phyloP scores from a whole-genome alignment of 2,113 vertebrate species.

The Perca flavescens region DNA sequence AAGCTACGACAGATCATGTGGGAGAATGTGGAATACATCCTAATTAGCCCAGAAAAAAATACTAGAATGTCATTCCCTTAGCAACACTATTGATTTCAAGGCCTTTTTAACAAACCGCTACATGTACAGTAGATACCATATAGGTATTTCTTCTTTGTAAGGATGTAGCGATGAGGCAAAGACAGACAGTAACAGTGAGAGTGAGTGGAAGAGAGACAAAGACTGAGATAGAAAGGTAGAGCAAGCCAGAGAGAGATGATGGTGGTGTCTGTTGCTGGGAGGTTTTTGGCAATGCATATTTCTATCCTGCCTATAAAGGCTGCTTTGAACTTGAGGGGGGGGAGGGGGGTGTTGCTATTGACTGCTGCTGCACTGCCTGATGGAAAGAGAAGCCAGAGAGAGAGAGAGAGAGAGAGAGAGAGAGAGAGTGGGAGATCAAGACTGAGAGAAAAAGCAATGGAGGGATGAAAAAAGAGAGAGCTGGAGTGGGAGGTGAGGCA shows the following conservation, averaged over 20 bases:
- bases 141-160: conserved; percentile 15
- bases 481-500: conserved; percentile 58
- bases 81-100: conserved; percentile 25
- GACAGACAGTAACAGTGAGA: conserved; percentile 1
- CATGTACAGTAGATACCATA: not conserved
- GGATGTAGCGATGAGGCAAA: not conserved
- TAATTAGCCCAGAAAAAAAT: conserved; percentile 3
- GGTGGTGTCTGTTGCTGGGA: conserved; percentile 70
- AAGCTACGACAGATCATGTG: not conserved
- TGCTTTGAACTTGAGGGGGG: conserved; percentile 69
- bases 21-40: conserved; percentile 4
- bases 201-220: conserved; percentile 32
- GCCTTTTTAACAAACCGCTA: conserved; percentile 1
- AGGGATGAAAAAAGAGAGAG: conserved; percentile 50
- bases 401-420: conserved; percentile 36
- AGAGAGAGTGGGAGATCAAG: conserved; percentile 1
- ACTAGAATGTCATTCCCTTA: not conserved
- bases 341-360: conserved; percentile 50
- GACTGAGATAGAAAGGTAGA: conserved; percentile 37
- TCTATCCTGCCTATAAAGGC: conserved; percentile 71
- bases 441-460: conserved; percentile 13
- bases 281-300: conserved; percentile 77
- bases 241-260: conserved; percentile 34
- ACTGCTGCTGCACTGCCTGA: conserved; percentile 76
- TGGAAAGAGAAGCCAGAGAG: conserved; percentile 52